Conservation (phyloP, 2,888 invertebrate species). For the Drosophila prolongata region DNA sequence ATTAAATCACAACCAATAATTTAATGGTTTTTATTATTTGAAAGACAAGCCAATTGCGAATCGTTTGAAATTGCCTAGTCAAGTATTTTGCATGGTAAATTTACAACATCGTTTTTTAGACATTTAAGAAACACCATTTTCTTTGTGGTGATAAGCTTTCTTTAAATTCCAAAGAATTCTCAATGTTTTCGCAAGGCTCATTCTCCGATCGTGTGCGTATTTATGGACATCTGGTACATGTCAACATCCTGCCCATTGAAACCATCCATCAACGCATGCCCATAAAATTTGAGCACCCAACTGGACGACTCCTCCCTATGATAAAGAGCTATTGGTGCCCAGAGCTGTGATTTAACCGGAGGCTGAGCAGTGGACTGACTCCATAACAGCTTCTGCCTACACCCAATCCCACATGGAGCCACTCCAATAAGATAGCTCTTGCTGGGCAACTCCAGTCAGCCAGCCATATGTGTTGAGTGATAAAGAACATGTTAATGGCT, state of each 20-base stretch:
- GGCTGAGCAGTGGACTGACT: conserved; percentile 2
- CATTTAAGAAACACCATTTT: no score
- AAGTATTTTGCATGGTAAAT: neutral
- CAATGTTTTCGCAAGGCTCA: no score
- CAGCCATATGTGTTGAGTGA: conserved; percentile 63
- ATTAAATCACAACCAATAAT: neutral
- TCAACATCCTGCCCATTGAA: conserved; percentile 52
- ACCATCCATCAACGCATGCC: conserved; percentile 51
- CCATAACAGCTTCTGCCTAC: conserved; percentile 14
- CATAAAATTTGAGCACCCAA: conserved; percentile 66
- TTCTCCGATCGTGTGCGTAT: neutral
- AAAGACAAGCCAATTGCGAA: no score
- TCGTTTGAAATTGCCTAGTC: neutral
- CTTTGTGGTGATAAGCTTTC: no score
- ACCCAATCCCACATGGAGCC: conserved; percentile 25
- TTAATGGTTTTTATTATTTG: neutral
- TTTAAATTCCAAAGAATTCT: no score
- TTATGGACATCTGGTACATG: conserved; percentile 1
- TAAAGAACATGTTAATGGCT: conserved; percentile 76
- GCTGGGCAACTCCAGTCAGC: conserved; percentile 1
- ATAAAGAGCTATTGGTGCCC: conserved; percentile 12
- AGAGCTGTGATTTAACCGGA: conserved; percentile 17
- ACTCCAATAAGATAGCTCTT: neutral
- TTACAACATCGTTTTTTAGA: no score
- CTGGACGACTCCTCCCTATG: conserved; percentile 46